These are phyloP conservation scores for Meteorus sp. DNA, from an alignment of 1,140 invertebrate species.

Conservation along the genomic window DNA sequence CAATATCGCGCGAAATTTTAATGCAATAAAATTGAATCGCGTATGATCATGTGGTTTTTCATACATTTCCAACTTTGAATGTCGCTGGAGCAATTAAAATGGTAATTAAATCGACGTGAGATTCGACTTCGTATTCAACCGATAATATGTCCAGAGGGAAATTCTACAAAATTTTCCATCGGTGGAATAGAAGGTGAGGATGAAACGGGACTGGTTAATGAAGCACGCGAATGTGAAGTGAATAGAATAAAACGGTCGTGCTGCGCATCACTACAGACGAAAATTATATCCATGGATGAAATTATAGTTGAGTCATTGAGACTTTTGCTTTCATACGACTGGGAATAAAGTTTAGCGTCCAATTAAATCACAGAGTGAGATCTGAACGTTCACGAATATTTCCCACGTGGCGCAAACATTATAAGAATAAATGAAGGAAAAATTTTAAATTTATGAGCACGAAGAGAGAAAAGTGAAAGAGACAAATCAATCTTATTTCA, in stretches of 20 bases:
- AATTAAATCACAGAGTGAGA: too few relatives aligned
- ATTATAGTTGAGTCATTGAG: not conserved
- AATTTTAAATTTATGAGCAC: too few relatives aligned
- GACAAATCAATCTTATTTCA: too few relatives aligned
- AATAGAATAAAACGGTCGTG: not conserved
- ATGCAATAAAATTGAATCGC: not conserved
- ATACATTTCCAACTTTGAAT: conserved; percentile 2
- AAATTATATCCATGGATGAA: too few relatives aligned
- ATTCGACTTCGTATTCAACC: conserved; percentile 1
- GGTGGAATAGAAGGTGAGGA: too few relatives aligned
- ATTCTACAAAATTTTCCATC: conserved; percentile 9
- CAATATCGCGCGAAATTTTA: not conserved
- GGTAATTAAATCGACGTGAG: conserved; percentile 12
- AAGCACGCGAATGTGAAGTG: conserved; percentile 6
- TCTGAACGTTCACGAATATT: too few relatives aligned
- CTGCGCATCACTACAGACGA: too few relatives aligned
- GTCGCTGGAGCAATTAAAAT: conserved; percentile 10
- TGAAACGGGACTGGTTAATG: too few relatives aligned
- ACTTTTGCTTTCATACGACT: not conserved
- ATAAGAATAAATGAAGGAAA: conserved; percentile 11
- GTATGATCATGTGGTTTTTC: not conserved
- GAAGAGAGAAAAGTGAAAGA: too few relatives aligned
- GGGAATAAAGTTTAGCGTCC: conserved; percentile 9
- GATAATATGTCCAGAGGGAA: conserved; percentile 17
- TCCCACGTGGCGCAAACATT: too few relatives aligned